Percentiles rank a stretch among this genome's conserved stretches.
Evolutionary conservation across 1,140 invertebrate genomes (phyloP).

Genomic region (Diabrotica undecimpunctata): DNA sequence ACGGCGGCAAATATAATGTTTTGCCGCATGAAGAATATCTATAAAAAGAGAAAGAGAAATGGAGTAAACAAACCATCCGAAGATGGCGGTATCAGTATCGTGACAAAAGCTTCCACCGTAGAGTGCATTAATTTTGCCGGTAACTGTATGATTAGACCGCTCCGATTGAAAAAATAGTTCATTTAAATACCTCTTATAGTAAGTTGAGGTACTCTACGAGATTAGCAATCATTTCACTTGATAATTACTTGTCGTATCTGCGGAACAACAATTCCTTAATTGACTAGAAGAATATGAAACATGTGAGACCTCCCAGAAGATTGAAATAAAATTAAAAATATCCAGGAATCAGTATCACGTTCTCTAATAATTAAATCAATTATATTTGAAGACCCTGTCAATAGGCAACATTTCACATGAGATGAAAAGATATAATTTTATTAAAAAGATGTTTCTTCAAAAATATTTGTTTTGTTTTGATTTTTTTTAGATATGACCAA

Average conservation of each 20-base stretch:
- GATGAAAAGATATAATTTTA: not conserved
- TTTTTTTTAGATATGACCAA: too few species aligned
- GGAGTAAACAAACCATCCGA: too few species aligned
- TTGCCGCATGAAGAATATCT: too few species aligned
- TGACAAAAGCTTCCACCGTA: too few species aligned
- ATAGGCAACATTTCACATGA: slow-evolving; percentile 6
- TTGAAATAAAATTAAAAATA: slow-evolving; percentile 12
- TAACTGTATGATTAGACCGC: not conserved
- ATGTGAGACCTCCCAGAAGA: slow-evolving; percentile 18
- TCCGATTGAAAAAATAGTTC: slow-evolving; percentile 4
- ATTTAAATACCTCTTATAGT: slow-evolving; percentile 9
- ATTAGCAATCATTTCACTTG: slow-evolving; percentile 15
- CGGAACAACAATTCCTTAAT: slow-evolving; percentile 12
- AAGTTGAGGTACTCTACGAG: not conserved
- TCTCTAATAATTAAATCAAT: slow-evolving; percentile 16
- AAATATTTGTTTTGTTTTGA: too few species aligned
- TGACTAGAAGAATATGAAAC: slow-evolving; percentile 15
- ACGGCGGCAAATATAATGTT: too few species aligned
- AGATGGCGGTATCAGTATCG: too few species aligned
- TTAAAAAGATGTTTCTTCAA: too few species aligned
- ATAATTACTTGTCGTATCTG: slow-evolving; percentile 9
- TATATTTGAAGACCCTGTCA: slow-evolving; percentile 6
- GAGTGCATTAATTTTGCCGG: too few species aligned
- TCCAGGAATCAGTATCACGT: not conserved
- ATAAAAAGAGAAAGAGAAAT: too few species aligned